Conservation (phyloP, 35 echinoderm and acorn worm genomes). For the Eucidaris tribuloides region DNA sequence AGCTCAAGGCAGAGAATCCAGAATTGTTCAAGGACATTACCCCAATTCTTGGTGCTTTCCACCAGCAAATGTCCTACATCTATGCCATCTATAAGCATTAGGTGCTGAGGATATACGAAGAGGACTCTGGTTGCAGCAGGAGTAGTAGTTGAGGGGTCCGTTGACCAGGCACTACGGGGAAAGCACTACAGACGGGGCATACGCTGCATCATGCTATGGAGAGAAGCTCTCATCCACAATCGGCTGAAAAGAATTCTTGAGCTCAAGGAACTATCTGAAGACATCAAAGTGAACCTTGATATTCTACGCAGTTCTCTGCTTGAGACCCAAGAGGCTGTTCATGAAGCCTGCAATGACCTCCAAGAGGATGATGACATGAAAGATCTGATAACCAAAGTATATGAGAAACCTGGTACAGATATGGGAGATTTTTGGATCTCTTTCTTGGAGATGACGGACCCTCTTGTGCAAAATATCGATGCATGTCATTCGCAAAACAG, state of each 20-base stretch:
- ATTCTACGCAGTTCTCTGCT: background rate
- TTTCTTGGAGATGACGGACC: conserved; percentile 18
- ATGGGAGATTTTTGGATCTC: conserved; percentile 16
- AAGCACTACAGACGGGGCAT: conserved; percentile 16
- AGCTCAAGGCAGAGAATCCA: conserved; percentile 12
- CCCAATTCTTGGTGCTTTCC: conserved; percentile 27
- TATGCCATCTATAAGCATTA: conserved; percentile 28
- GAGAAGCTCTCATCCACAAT: background rate
- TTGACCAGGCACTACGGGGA: conserved; percentile 29
- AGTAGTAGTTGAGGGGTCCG: background rate
- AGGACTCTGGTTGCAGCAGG: conserved; percentile 44
- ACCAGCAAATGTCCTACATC: conserved; percentile 31
- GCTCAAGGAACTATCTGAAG: background rate
- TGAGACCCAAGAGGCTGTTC: background rate
- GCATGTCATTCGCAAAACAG: background rate
- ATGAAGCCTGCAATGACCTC: background rate
- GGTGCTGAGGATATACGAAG: conserved; percentile 4
- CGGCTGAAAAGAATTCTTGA: background rate
- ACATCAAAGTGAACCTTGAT: background rate
- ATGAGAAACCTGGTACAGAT: no score
- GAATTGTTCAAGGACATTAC: conserved; percentile 19
- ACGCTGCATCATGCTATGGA: background rate
- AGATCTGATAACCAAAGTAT: no score
- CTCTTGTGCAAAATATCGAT: background rate
- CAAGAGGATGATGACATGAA: no score